Base-by-base conservation (phyloP, 2,888 invertebrate genomes). In the Caenorhabditis macrosperma region DNA sequence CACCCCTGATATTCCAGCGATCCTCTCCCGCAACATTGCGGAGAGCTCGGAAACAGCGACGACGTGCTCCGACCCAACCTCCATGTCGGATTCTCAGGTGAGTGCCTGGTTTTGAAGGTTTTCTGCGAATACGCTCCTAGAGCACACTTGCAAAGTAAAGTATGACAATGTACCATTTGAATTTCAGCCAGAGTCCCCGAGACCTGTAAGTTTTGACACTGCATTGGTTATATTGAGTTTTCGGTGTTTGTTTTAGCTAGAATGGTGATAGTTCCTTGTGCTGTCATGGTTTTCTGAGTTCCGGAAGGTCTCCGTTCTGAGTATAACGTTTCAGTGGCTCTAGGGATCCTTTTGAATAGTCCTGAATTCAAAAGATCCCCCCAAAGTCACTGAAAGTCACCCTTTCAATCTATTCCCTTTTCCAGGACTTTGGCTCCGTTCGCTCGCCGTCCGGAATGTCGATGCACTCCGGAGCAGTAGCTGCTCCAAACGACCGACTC, bases 61-160 rank as follows among this genome's bases (percentile, higher is more conserved):
- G 15, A 78, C 78, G 12, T 78, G 72, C 55, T 78, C 72, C 10
- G 78, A 78, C 46, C 78, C 77, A 5, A 59, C 76, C 1, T 68
- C 77, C 7, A 55, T 69, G 33, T 71, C 71, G 0, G 77, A 69
- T 28, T 64, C 77, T 9, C 78, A 78, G 71, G 78, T 72, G 30
- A 33, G 48, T 71, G 33, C 26, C 30, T 17, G 12, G 46, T 22
- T 30, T 55, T 28, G 20, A n/a, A 50, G 26, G 17, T 22, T 28
- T n/a, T 44, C 15, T 28, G 22, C n/a, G n/a, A 33, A 63, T 48
- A 48, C 22, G 26, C 12, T 41, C 38, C 24, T 41, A 2, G 3
- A 22, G 20, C 2, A 46, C n/a, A 46, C n/a, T 46, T 22, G 44
- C 4, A 44, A 44, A 26, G 17, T 35, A 63, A 41, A 20, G 48